Percentiles rank a stretch among this genome's conserved stretches.
phyloP scores from a whole-genome alignment of 2,888 invertebrate species.

The Netelia virgata region DNA sequence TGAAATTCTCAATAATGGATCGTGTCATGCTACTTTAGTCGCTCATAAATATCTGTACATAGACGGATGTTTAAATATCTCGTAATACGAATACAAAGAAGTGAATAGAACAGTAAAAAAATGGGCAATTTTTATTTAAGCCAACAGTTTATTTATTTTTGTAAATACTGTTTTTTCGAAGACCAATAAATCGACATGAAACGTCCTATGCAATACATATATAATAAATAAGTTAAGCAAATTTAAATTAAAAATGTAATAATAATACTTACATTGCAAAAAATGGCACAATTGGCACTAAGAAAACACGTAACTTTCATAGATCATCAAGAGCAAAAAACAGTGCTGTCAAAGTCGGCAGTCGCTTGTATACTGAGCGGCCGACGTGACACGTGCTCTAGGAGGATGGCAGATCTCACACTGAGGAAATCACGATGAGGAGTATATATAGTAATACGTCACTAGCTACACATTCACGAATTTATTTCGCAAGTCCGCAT shows the following conservation, averaged over 20 bases:
- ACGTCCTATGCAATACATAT: neutral
- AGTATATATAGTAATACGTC: neutral
- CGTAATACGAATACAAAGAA: too few species aligned
- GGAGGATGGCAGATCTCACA: neutral
- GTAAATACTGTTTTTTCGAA: neutral
- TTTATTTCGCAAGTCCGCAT: slow-evolving; percentile 14
- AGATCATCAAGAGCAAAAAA: slow-evolving; percentile 8
- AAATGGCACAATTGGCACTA: slow-evolving; percentile 3
- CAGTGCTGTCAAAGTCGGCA: slow-evolving; percentile 18
- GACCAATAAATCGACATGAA: neutral
- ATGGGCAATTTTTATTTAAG: neutral
- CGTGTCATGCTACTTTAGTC: too few species aligned
- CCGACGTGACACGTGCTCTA: slow-evolving; percentile 41
- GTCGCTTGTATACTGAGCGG: slow-evolving; percentile 24
- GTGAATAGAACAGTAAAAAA: neutral
- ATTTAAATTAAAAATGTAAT: slow-evolving; percentile 1
- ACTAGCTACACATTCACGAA: slow-evolving; percentile 11
- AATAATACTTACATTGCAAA: slow-evolving; percentile 44
- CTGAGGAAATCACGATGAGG: neutral
- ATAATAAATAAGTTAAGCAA: neutral
- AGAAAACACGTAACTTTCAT: slow-evolving; percentile 23
- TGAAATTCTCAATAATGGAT: too few species aligned
- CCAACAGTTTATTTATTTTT: neutral
- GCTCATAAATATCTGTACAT: too few species aligned
- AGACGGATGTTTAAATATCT: too few species aligned